Evolutionary conservation across 2,113 vertebrate genomes (phyloP).

Genomic region (Sceloporus tristichus): DNA sequence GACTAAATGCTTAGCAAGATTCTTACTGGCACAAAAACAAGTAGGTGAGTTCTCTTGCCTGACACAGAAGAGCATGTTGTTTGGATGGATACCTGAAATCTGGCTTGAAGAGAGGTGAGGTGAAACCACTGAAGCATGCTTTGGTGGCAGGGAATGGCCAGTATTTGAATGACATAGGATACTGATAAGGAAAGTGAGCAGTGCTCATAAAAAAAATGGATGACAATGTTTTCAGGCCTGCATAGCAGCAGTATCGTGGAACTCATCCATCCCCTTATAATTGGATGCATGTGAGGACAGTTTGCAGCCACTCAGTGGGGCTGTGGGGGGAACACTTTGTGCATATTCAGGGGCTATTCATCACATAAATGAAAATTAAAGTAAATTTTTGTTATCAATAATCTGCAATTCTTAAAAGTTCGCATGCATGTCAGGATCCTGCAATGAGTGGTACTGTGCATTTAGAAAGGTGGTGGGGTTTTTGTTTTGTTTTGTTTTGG

Average conservation of each 20-base stretch:
- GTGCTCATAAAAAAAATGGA: background rate
- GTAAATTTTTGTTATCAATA: background rate
- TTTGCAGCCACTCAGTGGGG: background rate
- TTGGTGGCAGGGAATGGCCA: background rate
- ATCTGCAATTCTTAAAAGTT: background rate
- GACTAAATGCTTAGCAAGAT: background rate
- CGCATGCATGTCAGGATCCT: background rate
- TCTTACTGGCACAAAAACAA: background rate
- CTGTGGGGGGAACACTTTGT: background rate
- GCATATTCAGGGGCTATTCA: background rate
- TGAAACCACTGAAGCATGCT: background rate
- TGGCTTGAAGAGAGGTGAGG: background rate
- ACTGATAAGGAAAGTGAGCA: background rate
- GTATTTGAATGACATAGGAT: background rate
- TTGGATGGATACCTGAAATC: background rate
- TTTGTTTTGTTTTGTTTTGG: too few relatives aligned
- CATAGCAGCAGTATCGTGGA: background rate
- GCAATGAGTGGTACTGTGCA: background rate
- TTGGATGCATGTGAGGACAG: background rate
- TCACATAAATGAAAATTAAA: background rate
- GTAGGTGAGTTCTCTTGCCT: too few relatives aligned
- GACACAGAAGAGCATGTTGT: background rate
- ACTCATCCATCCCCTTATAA: background rate
- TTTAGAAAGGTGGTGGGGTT: too few relatives aligned
- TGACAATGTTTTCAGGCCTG: background rate